phyloP scores from a whole-genome alignment of 2,113 vertebrate species.

The Megaptera novaeangliae region DNA sequence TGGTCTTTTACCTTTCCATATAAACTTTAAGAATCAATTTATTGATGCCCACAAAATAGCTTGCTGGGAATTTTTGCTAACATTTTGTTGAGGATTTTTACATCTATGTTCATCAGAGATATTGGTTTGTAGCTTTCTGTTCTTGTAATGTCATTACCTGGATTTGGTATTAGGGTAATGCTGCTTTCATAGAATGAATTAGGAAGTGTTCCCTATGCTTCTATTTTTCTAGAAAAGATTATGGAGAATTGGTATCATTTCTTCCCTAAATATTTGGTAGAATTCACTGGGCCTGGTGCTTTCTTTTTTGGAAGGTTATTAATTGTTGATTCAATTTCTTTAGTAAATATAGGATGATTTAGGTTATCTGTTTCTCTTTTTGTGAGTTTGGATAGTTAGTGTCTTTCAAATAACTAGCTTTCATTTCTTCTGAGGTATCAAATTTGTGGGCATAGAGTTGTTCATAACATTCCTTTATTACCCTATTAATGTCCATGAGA shows the following conservation, averaged over 20 bases:
- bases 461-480: neutral
- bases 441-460: neutral
- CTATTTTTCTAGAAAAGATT: neutral
- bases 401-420: neutral
- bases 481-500: neutral
- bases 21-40: neutral
- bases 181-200: neutral
- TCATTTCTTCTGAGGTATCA: neutral
- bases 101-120: neutral
- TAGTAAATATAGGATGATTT: neutral
- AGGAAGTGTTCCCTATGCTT: neutral
- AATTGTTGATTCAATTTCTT: neutral
- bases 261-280: neutral
- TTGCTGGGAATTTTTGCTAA: neutral
- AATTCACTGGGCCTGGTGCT: neutral
- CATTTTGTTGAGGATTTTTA: neutral
- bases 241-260: neutral
- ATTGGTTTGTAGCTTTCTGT: neutral
- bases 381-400: neutral
- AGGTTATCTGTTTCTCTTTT: neutral
- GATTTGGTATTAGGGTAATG: neutral
- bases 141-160: neutral
- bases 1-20: neutral
- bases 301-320: neutral
- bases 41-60: neutral